Evolutionary conservation across 1,140 invertebrate genomes (phyloP).

Genomic region (Zaprionus taronus): DNA sequence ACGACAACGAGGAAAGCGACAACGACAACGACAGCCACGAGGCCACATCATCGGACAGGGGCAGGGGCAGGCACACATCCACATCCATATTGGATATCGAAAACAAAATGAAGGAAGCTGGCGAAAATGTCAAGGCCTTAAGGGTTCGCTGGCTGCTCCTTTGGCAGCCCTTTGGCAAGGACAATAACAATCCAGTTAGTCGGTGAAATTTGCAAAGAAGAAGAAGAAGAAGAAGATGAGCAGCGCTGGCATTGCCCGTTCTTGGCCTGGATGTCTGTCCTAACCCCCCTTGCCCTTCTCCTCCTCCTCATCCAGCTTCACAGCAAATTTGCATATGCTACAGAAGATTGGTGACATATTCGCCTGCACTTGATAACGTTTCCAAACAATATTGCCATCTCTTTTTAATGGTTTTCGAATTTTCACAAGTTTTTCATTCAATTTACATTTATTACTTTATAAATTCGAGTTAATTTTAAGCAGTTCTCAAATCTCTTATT

Average conservation of each 20-base stretch:
- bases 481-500: too few species aligned
- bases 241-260: not conserved
- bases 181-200: slow-evolving; percentile 44
- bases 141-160: slow-evolving; percentile 23
- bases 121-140: slow-evolving; percentile 69
- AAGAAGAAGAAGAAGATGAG: not conserved
- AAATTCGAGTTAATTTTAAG: too few species aligned
- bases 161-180: slow-evolving; percentile 43
- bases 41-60: slow-evolving; percentile 7
- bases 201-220: not conserved
- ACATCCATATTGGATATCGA: slow-evolving; percentile 8
- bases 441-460: not conserved
- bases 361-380: not conserved
- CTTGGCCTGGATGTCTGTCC: not conserved
- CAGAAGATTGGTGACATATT: not conserved
- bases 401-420: not conserved
- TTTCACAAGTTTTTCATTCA: not conserved
- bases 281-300: not conserved
- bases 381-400: too few species aligned
- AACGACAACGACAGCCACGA: slow-evolving; percentile 29
- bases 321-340: not conserved
- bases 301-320: not conserved
- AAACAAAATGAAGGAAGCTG: not conserved
- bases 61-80: not conserved
- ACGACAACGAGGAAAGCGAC: not conserved